Percentiles rank a stretch among this genome's conserved stretches.
Conservation (phyloP, 2,797 vertebrate genomes). For the Pantherophis vulpinus region DNA sequence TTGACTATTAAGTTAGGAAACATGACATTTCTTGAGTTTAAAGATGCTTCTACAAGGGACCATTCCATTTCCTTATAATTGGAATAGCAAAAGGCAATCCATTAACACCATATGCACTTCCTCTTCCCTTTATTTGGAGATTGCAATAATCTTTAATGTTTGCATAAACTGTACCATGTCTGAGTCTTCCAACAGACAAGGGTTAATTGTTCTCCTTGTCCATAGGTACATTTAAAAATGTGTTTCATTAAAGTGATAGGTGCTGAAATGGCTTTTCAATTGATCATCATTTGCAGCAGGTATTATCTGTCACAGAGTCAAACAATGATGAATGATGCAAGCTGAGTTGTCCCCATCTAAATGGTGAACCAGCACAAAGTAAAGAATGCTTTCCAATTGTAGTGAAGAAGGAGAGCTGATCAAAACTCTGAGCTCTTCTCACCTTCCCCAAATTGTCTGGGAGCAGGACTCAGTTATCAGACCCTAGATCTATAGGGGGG, state of each 20-base stretch:
- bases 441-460: background rate
- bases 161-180: constrained; percentile 21
- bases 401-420: background rate
- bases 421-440: background rate
- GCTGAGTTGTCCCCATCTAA: background rate
- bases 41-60: background rate
- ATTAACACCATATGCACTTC: background rate
- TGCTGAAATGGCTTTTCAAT: constrained; percentile 30
- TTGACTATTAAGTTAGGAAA: background rate
- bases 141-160: constrained; percentile 17
- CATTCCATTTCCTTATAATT: background rate
- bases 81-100: constrained; percentile 6
- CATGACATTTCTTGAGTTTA: background rate
- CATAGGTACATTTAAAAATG: constrained; percentile 27
- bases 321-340: constrained; percentile 29
- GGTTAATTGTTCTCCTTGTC: constrained; percentile 32
- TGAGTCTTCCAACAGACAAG: constrained; percentile 15
- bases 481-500: too few species aligned
- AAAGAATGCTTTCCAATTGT: background rate
- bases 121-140: background rate
- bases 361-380: constrained; percentile 13
- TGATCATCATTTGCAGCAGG: constrained; percentile 29
- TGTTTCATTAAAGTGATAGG: constrained; percentile 37
- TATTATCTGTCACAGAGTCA: constrained; percentile 27
- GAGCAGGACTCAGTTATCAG: background rate